Percentiles rank a stretch among this genome's conserved stretches.
phyloP scores from a whole-genome alignment of 2,888 invertebrate species.

The Melieria crassipennis region DNA sequence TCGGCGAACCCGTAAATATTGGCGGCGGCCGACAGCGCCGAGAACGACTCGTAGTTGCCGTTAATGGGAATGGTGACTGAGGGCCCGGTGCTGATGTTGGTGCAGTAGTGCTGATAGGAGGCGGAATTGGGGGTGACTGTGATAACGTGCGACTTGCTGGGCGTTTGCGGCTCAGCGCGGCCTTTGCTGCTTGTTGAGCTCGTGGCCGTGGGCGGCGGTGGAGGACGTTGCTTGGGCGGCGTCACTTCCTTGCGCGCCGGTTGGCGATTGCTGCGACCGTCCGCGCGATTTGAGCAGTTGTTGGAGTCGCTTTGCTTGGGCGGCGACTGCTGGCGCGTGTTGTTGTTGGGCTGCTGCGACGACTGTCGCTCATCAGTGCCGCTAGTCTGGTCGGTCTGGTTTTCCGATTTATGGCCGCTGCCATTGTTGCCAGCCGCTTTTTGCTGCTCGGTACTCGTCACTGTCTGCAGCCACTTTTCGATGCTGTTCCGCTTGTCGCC shows the following conservation, averaged over 20 bases:
- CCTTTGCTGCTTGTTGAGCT: conserved; percentile 1
- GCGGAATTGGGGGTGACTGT: conserved; percentile 13
- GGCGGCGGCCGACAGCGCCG: conserved; percentile 51
- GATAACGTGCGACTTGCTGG: neutral
- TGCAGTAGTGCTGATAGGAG: conserved; percentile 29
- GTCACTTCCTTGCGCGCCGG: conserved; percentile 49
- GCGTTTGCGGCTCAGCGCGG: conserved; percentile 16
- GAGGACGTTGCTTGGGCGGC: conserved; percentile 60
- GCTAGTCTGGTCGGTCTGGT: neutral
- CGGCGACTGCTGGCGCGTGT: conserved; percentile 1
- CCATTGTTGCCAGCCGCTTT: neutral
- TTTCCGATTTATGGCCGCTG: neutral
- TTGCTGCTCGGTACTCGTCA: conserved; percentile 67
- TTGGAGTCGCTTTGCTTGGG: neutral
- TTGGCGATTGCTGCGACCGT: conserved; percentile 17
- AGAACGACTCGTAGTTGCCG: conserved; percentile 49
- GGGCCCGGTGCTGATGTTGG: conserved; percentile 32
- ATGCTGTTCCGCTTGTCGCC: conserved; percentile 81
- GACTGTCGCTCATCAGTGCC: conserved; percentile 9
- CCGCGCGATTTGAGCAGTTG: neutral
- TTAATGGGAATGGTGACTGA: conserved; percentile 24
- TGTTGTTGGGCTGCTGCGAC: conserved; percentile 4
- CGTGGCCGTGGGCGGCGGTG: conserved; percentile 54
- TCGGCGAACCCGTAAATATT: conserved; percentile 59
- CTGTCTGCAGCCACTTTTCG: conserved; percentile 79